Evolutionary conservation across 2,797 vertebrate genomes (phyloP), one percentile per base, ranked within the genome.

Genomic region (Paratrypauchen microcephalus): DNA sequence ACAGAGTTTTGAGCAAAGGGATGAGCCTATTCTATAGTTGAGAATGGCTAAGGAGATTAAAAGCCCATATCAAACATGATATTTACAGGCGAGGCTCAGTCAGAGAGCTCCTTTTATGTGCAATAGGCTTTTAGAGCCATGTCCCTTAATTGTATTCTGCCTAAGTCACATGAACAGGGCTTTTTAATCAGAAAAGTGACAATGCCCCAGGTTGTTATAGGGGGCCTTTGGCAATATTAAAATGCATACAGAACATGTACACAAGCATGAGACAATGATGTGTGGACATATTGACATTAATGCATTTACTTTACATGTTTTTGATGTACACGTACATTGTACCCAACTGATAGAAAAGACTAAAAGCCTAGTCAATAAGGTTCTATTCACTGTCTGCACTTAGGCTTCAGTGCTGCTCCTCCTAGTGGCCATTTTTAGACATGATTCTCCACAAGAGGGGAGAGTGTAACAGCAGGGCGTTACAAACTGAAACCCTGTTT

Each of bases 1-100:
- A 92, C 89, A 76, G 87, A 82, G 90, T 87, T 88, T 91, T 89
- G 85, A 87, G 89, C 85, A 82, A 92, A 87, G 91, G 89, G 90
- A 93, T 92, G 90, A 92, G 91, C 89, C 91, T 85, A 89, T 93
- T 92, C 92, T 92, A 90, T 91, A 89, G 92, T 92, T 93, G 90
- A 93, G 92, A 93, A 94, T 89, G 89, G 89, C 88, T 94, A 93
- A 94, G 90, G 88, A 93, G 92, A 94, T 94, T 93, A 93, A 92
- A 92, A 93, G 91, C 90, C 92, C 91, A 92, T 94, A 93, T 92
- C 92, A 92, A 91, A 92, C 92, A 92, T 92, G 90, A 90, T 93
- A 89, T 93, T 93, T 94, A 92, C 87, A 88, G 89, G 89, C 88
- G 83, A 87, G 83, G 82, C 91, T 93, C 89, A 86, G 86, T 88